Percentiles rank a stretch among this genome's conserved stretches.
Conservation (phyloP, 92 coral and sea anemone species). For the Nematostella vectensis region DNA sequence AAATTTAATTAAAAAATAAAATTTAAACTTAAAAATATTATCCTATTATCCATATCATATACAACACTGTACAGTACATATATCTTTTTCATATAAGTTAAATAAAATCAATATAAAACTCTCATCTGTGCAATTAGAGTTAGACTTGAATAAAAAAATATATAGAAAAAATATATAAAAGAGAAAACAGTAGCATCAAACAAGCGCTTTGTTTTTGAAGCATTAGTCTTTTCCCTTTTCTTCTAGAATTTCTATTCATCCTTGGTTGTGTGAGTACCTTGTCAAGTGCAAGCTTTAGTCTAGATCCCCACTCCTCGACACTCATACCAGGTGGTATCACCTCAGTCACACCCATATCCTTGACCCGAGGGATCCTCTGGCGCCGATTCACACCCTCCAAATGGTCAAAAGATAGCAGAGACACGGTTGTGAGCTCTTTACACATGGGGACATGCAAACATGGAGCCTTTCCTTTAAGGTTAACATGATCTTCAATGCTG, state of each 20-base stretch:
- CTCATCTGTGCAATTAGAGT: too few relatives aligned
- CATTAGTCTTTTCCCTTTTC: too few relatives aligned
- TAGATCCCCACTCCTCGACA: slow-evolving; percentile 65
- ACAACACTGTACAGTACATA: not conserved
- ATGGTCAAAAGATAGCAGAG: slow-evolving; percentile 75
- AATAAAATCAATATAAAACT: too few relatives aligned
- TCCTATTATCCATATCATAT: not conserved
- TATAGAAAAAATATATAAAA: too few relatives aligned
- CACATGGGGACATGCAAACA: slow-evolving; percentile 54
- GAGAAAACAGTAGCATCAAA: too few relatives aligned
- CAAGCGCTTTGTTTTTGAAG: too few relatives aligned
- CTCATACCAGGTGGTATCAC: slow-evolving; percentile 42
- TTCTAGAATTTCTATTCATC: too few relatives aligned
- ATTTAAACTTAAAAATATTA: not conserved
- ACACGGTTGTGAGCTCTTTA: slow-evolving; percentile 39
- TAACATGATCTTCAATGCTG: slow-evolving; percentile 67
- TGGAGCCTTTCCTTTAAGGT: slow-evolving; percentile 31
- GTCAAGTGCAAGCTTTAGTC: slow-evolving; percentile 40
- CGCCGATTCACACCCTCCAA: slow-evolving; percentile 67
- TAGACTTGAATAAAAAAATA: too few relatives aligned
- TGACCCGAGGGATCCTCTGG: slow-evolving; percentile 40
- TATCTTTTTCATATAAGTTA: slow-evolving; percentile 6
- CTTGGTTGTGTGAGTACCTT: too few relatives aligned
- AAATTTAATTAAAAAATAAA: not conserved
- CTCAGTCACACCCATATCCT: slow-evolving; percentile 42